Evolutionary conservation across 2,113 vertebrate genomes (phyloP).

Genomic region (Egretta garzetta): DNA sequence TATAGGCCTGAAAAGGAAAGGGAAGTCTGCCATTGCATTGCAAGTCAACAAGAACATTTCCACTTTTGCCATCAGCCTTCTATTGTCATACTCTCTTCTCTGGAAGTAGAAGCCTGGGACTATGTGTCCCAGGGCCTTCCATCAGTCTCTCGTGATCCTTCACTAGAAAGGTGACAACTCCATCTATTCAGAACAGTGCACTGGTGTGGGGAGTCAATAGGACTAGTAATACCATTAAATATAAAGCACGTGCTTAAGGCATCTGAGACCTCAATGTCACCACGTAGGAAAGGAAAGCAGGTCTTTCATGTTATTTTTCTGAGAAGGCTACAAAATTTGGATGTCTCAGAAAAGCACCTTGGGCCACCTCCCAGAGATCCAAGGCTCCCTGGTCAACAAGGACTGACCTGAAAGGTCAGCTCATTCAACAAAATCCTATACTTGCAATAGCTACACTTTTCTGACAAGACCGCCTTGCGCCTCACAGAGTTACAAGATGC

Average conservation of each 20-base stretch:
- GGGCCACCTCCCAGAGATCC: neutral
- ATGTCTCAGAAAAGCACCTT: neutral
- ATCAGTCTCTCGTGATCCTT: neutral
- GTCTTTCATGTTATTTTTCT: neutral
- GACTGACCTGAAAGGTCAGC: neutral
- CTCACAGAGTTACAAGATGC: neutral
- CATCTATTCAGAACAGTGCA: neutral
- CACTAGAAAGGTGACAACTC: neutral
- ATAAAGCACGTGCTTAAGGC: neutral
- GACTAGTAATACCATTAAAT: neutral
- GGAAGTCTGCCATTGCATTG: neutral
- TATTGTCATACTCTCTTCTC: neutral
- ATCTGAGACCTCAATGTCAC: neutral
- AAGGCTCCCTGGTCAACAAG: neutral
- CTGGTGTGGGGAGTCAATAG: neutral
- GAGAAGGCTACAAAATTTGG: neutral
- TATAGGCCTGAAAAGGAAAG: slow-evolving; percentile 65
- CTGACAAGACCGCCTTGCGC: neutral
- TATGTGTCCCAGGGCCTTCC: neutral
- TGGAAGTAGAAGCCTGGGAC: neutral
- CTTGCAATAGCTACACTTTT: neutral
- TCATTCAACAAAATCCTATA: neutral
- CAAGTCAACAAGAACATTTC: neutral
- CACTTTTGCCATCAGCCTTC: neutral
- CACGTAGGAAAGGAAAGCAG: neutral